These are phyloP conservation scores for Marasmarcha lunaedactyla DNA, from an alignment of 2,888 invertebrate genomes.

Conservation along the genomic window DNA sequence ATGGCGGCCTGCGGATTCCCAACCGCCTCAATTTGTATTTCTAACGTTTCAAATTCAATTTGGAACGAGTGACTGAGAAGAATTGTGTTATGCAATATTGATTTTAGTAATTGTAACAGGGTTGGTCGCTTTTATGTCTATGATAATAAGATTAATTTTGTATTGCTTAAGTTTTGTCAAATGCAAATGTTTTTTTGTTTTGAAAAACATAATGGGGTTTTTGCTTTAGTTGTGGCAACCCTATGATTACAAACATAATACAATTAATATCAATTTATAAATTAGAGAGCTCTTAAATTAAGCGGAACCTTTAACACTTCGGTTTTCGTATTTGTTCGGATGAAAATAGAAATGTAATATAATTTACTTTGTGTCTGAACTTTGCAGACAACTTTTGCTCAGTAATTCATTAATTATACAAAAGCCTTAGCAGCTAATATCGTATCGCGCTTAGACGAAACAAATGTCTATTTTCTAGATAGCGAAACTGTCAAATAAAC, in stretches of 20 bases:
- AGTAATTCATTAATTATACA: neutral
- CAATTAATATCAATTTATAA: conserved; percentile 65
- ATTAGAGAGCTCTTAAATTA: conserved; percentile 24
- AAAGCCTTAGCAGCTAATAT: neutral
- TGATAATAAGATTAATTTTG: conserved; percentile 12
- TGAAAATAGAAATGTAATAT: no score
- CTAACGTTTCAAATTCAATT: conserved; percentile 48
- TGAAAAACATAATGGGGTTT: conserved; percentile 65
- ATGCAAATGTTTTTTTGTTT: conserved; percentile 41
- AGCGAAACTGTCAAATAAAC: no score
- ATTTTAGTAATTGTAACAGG: conserved; percentile 3
- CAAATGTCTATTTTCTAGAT: no score
- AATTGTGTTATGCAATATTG: conserved; percentile 16
- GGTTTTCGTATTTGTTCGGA: no score
- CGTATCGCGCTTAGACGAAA: no score
- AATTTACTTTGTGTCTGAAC: neutral
- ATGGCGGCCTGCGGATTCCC: conserved; percentile 40
- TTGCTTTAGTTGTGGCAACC: conserved; percentile 33
- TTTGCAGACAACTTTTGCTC: neutral
- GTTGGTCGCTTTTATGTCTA: neutral
- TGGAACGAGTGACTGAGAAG: conserved; percentile 29
- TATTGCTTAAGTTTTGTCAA: conserved; percentile 16
- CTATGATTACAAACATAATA: no score
- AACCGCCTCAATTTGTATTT: conserved; percentile 50
- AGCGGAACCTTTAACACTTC: neutral